Base-by-base conservation (phyloP, 2,113 vertebrate species). In the Zosterops hypoxanthus region DNA sequence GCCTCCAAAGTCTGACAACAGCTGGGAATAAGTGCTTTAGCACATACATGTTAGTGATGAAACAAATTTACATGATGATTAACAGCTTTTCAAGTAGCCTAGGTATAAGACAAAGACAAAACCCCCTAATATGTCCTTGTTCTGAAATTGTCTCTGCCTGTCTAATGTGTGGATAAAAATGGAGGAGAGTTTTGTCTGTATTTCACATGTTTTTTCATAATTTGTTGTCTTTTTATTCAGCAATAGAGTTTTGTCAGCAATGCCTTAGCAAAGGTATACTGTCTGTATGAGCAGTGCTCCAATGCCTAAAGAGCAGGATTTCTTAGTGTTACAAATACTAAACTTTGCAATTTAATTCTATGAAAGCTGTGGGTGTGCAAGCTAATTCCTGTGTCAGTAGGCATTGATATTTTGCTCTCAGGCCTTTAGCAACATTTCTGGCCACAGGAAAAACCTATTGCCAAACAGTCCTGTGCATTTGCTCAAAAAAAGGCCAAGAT, bases 11-110 rank as follows among this genome's bases (percentile, higher is more conserved):
- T 77, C 85, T 88, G 82, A 87, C 50, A 95, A 90, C 66, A 94
- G 60, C 91, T 95, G 87, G 66, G 42, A 87, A 12, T 65, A 89
- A 91, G 29, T 55, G 34, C 68, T 93, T 92, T 66, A 77, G 68
- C 86, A 94, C 70, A 76, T 11, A 29, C 41, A 49, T 76, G 60
- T 47, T 94, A 86, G 66, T 50, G 71, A 88, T 50, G 50, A 79
- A 84, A 49, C 17, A 25, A 34, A 94, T 87, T 88, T 88, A 87
- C 34, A 41, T 81, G 79, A 82, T 56, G 34, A 94, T 93, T 90
- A 96, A 90, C 78, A 83, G 86, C 44, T 90, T 91, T 89, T 79
- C 65, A 77, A 66, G 55, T 21, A 93, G 56, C 15, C n/a, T 61
- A 70, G 63, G 33, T 90, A 44, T 26, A 84, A 78, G 41, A 90